Percentiles rank a stretch among this genome's conserved stretches.
Evolutionary conservation across 2,113 vertebrate genomes (phyloP).

Genomic region (Thymallus thymallus): DNA sequence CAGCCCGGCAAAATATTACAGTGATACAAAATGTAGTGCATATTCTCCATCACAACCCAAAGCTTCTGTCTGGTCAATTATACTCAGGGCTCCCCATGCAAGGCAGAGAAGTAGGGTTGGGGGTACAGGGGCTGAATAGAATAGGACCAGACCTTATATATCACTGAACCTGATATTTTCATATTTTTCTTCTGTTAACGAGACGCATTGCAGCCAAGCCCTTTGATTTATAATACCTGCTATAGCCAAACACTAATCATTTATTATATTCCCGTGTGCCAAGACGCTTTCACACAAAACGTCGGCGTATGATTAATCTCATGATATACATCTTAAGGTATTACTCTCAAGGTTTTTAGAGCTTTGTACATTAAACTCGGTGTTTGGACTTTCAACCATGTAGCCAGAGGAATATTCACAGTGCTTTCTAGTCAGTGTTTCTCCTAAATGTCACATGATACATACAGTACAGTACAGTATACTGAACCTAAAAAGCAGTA

Average conservation of each 20-base stretch:
- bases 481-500: too few relatives aligned
- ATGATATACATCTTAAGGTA: constrained; percentile 31
- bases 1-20: constrained; percentile 68
- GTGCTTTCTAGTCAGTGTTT: too few relatives aligned
- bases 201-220: constrained; percentile 38
- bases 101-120: constrained; percentile 1
- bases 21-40: constrained; percentile 72
- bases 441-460: too few relatives aligned
- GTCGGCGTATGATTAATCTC: constrained; percentile 40
- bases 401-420: background rate
- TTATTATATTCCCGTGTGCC: constrained; percentile 50
- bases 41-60: constrained; percentile 63
- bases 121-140: background rate
- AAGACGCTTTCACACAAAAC: constrained; percentile 46
- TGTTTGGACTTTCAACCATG: background rate
- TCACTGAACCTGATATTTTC: constrained; percentile 42
- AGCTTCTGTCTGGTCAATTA: constrained; percentile 44
- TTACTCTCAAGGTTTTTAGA: constrained; percentile 31
- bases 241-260: constrained; percentile 49
- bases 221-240: constrained; percentile 51
- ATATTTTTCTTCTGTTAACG: constrained; percentile 48
- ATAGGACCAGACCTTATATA: constrained; percentile 33
- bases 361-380: background rate
- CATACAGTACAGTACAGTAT: too few relatives aligned
- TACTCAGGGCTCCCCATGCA: constrained; percentile 21